phyloP scores from a whole-genome alignment of 1,140 invertebrate genomes.

The Ceratina australensis region DNA sequence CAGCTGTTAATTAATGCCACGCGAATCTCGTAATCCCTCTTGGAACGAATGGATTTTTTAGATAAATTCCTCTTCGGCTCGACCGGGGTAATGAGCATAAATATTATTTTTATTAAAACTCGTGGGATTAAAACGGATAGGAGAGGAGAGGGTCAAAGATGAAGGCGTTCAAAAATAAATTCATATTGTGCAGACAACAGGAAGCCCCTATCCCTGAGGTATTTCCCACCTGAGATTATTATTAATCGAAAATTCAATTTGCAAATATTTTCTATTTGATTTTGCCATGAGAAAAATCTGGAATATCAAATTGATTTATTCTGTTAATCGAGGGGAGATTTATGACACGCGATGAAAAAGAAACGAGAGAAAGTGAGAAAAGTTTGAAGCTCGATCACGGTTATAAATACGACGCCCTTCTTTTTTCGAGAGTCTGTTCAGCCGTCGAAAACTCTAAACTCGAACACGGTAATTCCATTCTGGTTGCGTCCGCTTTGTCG shows the following conservation, averaged over 20 bases:
- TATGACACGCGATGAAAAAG: background rate
- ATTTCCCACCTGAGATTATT: slow-evolving; percentile 22
- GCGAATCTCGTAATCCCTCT: too few relatives aligned
- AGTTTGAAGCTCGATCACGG: background rate
- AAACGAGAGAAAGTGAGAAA: background rate
- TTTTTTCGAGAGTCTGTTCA: background rate
- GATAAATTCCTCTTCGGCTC: too few relatives aligned
- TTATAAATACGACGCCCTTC: background rate
- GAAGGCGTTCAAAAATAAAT: slow-evolving; percentile 61
- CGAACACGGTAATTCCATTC: slow-evolving; percentile 13
- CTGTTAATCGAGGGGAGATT: background rate
- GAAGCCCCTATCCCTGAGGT: slow-evolving; percentile 60
- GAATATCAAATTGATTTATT: background rate
- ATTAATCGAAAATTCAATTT: background rate
- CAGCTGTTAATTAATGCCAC: too few relatives aligned
- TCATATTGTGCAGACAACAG: slow-evolving; percentile 58
- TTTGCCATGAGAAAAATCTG: too few relatives aligned
- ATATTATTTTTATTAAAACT: too few relatives aligned
- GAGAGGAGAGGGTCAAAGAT: slow-evolving; percentile 22
- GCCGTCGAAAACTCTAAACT: slow-evolving; percentile 9
- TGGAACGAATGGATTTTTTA: too few relatives aligned
- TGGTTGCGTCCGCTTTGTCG: background rate
- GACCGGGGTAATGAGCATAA: too few relatives aligned
- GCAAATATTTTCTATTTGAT: background rate
- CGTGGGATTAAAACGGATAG: too few relatives aligned